Evolutionary conservation across 2,113 vertebrate species (phyloP).

Genomic region (zebrafish (Danio rerio)): GRCz12tu NC_133179.1:6241001-6241500

Average conservation of each 20-base stretch:
- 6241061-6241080: not conserved
- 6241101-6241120: constrained; percentile 61
- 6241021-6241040: not conserved
- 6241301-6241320: constrained; percentile 54
- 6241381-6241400: not conserved
- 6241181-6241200: not conserved
- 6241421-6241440: too few species aligned
- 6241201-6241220: not conserved
- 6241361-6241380: not conserved
- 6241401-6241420: not conserved
- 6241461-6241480: too few species aligned
- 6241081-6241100: not conserved
- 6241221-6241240: constrained; percentile 3
- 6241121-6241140: constrained; percentile 71
- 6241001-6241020: constrained; percentile 33
- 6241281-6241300: constrained; percentile 60
- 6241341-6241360: not conserved
- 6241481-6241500: too few species aligned
- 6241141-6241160: not conserved
- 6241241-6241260: constrained; percentile 84
- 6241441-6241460: too few species aligned
- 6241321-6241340: constrained; percentile 38
- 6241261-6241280: constrained; percentile 83
- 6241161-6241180: not conserved
- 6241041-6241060: not conserved